These are phyloP conservation scores for Nibea albiflora DNA, from an alignment of 2,113 vertebrate species.

Conservation along the genomic window DNA sequence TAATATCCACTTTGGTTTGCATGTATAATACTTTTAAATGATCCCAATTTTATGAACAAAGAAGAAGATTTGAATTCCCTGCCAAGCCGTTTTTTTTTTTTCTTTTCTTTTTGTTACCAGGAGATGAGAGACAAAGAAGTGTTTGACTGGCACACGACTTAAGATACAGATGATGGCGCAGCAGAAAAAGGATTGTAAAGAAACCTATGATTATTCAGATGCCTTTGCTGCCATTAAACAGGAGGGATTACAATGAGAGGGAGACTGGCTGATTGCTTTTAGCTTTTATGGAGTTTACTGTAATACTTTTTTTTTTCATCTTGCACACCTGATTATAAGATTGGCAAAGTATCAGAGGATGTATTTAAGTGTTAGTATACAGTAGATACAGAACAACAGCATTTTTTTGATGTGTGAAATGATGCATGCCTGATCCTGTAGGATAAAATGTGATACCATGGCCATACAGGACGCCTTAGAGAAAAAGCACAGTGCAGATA, in stretches of 20 bases:
- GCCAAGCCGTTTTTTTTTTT: constrained; percentile 9
- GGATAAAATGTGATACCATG: not conserved
- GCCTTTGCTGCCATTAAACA: constrained; percentile 60
- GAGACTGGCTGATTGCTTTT: constrained; percentile 38
- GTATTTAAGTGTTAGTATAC: constrained; percentile 49
- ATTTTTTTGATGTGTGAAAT: constrained; percentile 9
- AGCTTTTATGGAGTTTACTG: constrained; percentile 53
- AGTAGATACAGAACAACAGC: not conserved
- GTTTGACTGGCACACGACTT: constrained; percentile 54
- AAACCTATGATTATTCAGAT: constrained; percentile 74
- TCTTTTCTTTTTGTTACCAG: constrained; percentile 29
- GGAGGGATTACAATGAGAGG: constrained; percentile 51
- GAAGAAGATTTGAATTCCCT: not conserved
- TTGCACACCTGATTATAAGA: constrained; percentile 49
- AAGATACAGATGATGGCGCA: constrained; percentile 51
- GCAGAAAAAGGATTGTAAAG: constrained; percentile 49
- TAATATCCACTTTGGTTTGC: constrained; percentile 4
- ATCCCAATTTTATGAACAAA: constrained; percentile 7
- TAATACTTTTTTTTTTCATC: constrained; percentile 53
- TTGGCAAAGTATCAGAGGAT: constrained; percentile 34
- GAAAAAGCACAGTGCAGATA: not conserved
- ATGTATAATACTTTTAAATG: not conserved
- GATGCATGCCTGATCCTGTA: not conserved
- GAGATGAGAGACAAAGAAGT: constrained; percentile 48
- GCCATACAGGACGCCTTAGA: not conserved